Percentiles rank a stretch among this genome's conserved stretches.
phyloP scores from a whole-genome alignment of 2,888 invertebrate genomes.

The Habroteleia sp. region DNA sequence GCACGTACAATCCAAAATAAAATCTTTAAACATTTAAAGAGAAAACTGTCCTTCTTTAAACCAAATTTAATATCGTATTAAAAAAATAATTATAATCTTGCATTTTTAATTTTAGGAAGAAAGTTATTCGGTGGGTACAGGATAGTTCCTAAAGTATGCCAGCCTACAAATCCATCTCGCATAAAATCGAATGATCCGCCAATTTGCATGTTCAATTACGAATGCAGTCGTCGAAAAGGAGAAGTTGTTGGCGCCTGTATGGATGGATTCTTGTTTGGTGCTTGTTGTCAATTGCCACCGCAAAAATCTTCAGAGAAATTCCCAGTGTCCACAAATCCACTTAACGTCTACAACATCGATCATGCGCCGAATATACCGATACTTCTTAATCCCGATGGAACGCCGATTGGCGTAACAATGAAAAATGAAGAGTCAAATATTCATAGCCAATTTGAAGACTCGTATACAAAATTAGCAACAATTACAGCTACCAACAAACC shows the following conservation, averaged over 20 bases:
- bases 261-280: conserved; percentile 95
- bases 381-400: conserved; percentile 76
- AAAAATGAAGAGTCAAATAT: conserved; percentile 45
- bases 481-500: conserved; percentile 74
- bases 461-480: conserved; percentile 71
- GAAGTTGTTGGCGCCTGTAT: conserved; percentile 94
- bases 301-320: conserved; percentile 69
- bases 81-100: conserved; percentile 5
- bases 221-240: conserved; percentile 90
- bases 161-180: conserved; percentile 85
- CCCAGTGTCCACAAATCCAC: conserved; percentile 61
- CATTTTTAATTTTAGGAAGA: conserved; percentile 76
- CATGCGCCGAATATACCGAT: conserved; percentile 79
- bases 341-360: conserved; percentile 75
- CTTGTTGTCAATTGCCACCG: conserved; percentile 90
- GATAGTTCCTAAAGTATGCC: conserved; percentile 91
- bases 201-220: conserved; percentile 96
- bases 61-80: no score
- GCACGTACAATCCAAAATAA: background rate
- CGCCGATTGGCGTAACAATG: conserved; percentile 70
- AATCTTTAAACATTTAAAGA: no score
- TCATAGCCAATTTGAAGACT: conserved; percentile 57
- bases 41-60: no score
- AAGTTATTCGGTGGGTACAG: conserved; percentile 93
- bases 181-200: conserved; percentile 86